Percentiles rank a stretch among this genome's conserved stretches.
Conservation (phyloP, 2,888 invertebrate species). For the Drosophila eohydei region DNA sequence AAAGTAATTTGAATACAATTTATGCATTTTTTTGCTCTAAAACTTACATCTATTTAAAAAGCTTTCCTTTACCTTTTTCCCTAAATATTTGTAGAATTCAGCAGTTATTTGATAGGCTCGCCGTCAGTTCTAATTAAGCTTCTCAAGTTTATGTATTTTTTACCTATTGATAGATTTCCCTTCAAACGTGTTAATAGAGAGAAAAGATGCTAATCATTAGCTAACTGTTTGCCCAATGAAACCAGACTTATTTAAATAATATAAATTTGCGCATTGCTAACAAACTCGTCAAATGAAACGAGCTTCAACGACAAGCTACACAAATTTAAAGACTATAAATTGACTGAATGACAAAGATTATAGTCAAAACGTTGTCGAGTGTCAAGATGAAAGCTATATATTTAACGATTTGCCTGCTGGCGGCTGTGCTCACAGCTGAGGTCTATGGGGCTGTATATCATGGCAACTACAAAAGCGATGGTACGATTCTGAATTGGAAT, state of each 20-base stretch:
- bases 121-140: neutral
- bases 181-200: neutral
- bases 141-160: neutral
- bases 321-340: conserved; percentile 4
- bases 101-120: too few relatives aligned
- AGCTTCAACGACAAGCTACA: neutral
- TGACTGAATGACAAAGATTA: neutral
- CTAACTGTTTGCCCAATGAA: neutral
- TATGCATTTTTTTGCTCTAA: too few relatives aligned
- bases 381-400: conserved; percentile 13
- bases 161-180: neutral
- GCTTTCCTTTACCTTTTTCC: too few relatives aligned
- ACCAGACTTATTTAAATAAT: neutral
- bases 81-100: too few relatives aligned
- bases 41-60: too few relatives aligned
- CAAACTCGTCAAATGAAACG: conserved; percentile 13
- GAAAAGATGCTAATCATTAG: conserved; percentile 2
- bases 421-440: conserved; percentile 6
- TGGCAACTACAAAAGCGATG: conserved; percentile 8
- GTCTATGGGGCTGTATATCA: neutral
- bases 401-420: conserved; percentile 13
- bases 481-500: neutral
- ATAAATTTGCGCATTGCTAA: neutral
- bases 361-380: neutral
- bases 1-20: neutral